Conservation (phyloP, 1,140 invertebrate genomes). For the Nomia melanderi region DNA sequence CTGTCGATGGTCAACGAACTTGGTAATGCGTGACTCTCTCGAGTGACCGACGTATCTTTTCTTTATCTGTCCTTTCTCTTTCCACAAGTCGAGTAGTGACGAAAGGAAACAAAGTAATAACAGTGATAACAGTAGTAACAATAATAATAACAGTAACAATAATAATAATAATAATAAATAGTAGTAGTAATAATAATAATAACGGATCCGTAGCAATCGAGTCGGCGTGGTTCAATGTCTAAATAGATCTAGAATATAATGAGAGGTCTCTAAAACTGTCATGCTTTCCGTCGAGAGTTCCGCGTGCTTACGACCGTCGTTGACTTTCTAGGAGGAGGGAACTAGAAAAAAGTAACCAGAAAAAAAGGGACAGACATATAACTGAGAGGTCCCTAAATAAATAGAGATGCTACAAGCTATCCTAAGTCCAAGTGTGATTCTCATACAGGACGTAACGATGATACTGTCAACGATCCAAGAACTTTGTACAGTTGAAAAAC, state of each 20-base stretch:
- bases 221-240: neutral
- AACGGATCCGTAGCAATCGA: neutral
- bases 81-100: constrained; percentile 10
- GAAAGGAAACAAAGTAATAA: no score
- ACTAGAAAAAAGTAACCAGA: neutral
- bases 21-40: constrained; percentile 23
- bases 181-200: no score
- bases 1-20: constrained; percentile 33
- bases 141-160: no score
- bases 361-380: neutral
- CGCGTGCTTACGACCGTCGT: neutral
- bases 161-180: no score
- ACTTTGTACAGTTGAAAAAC: no score
- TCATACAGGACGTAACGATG: neutral
- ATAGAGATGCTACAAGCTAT: constrained; percentile 12
- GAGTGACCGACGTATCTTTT: constrained; percentile 46
- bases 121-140: no score
- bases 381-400: constrained; percentile 4
- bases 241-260: neutral
- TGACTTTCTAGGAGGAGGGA: neutral
- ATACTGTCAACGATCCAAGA: neutral
- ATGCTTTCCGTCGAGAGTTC: neutral
- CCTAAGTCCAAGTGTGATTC: neutral
- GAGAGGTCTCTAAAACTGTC: neutral
- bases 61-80: constrained; percentile 49